Conservation (phyloP, 30 jellyfish, hydroid and myxozoan genomes). For the Cassiopea andromeda region DNA sequence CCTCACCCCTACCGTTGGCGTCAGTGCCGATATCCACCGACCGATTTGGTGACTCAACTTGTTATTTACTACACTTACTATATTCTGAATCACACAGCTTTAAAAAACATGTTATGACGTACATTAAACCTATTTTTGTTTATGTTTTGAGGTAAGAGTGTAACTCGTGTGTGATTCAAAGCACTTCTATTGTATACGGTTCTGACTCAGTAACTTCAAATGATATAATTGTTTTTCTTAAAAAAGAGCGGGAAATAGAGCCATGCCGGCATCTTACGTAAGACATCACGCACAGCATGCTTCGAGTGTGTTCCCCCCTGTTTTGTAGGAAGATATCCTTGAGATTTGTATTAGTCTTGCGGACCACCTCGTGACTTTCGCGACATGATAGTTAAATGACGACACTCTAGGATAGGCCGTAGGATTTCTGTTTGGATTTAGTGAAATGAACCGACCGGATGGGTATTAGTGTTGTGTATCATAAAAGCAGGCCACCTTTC, state of each 20-base stretch:
- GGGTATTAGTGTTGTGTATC: conserved; percentile 22
- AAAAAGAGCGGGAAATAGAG: conserved; percentile 66
- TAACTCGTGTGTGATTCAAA: conserved; percentile 18
- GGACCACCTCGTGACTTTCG: conserved; percentile 42
- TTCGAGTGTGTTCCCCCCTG: conserved; percentile 29
- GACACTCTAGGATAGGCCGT: conserved; percentile 50
- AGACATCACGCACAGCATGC: conserved; percentile 62
- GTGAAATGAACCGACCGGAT: conserved; percentile 51
- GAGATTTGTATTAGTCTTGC: conserved; percentile 4
- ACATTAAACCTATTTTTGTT: conserved; percentile 5
- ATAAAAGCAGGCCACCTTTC: conserved; percentile 8
- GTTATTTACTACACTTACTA: not conserved
- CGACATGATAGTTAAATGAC: conserved; percentile 44
- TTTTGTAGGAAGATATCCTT: conserved; percentile 56
- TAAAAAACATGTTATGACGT: conserved; percentile 11
- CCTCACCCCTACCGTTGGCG: conserved; percentile 8
- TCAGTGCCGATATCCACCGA: not conserved
- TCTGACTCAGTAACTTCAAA: not conserved
- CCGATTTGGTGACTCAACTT: not conserved
- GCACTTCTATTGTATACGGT: conserved; percentile 15
- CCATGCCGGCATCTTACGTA: conserved; percentile 64
- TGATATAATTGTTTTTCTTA: conserved; percentile 40
- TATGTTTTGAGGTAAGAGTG: conserved; percentile 53
- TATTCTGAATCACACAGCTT: not conserved
- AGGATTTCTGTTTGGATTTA: conserved; percentile 43